Base-by-base conservation (phyloP, 2,113 vertebrate species). In the Heloderma charlesbogerti region DNA sequence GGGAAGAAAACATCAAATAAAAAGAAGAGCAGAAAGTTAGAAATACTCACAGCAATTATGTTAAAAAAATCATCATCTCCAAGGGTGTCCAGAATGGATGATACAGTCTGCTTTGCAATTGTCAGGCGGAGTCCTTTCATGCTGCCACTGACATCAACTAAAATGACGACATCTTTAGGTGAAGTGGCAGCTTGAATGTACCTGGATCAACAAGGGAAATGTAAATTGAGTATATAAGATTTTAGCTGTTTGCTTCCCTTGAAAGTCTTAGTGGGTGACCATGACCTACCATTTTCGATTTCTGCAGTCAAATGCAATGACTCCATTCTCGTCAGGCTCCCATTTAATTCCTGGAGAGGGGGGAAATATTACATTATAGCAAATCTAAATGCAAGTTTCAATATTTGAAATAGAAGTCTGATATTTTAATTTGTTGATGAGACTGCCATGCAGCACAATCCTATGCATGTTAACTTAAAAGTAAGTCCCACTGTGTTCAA, bases 11-110 rank as follows among this genome's bases (percentile, higher is more conserved):
- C 45, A 22, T 0, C 1, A 87, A 13, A 86, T 15, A 81, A 0
- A 86, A 91, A 89, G 69, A 87, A 34, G 63, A 63, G 43, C 54
- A n/a, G 37, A 79, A 75, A 89, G 48, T 37, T 34, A 79, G 57
- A 79, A 20, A 84, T 86, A 98, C 98, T 98, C 96, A 99, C 99
- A 84, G 99, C 98, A 83, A 99, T 99, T 90, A 99, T 98, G 95
- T 99, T 99, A 97, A 99, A 99, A 97, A 99, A 99, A 97, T 99
- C 99, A 66, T 99, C 99, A 22, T 99, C 99, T 93, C 99, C 99
- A 67, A 99, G 98, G 2, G 99, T 99, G 94, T 99, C 99, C 97
- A 99, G 97, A 94, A 99, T 99, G 43, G 99, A 99, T 18, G 99
- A 99, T 51, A 99, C 99, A 0, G 99, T 99, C 95, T 99, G 99